Base-by-base conservation (phyloP, 2,113 vertebrate genomes). In the Andinoacara biseriatus region DNA sequence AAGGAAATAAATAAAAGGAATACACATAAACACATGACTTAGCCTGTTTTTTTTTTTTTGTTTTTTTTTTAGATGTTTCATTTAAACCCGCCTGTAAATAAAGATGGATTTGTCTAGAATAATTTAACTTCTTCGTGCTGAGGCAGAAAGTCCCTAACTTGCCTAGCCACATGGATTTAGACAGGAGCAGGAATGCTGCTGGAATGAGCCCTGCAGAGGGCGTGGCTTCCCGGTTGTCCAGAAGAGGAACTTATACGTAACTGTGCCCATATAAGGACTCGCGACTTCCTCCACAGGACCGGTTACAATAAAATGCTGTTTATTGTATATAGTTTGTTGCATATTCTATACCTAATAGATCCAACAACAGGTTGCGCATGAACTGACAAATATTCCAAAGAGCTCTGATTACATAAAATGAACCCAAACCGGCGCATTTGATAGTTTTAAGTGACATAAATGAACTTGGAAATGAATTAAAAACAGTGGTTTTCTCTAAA, bases 211-310 rank as follows among this genome's bases (percentile, higher is more conserved):
- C 88, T 74, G 13, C 49, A 43, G 58, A 90, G 93, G 95, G 95
- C 87, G 89, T 86, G 93, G 91, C 92, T 91, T 92, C 83, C 90
- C 91, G 89, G 90, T 92, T 90, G 74, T 91, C 87, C 82, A 81
- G 59, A 38, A 87, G 89, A 94, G 95, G 95, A 96, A 95, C 89
- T 59, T 10, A 0, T 1, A 43, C 92, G 94, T 94, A 93, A 93
- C 0, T 13, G 7, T 92, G 94, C 89, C 95, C 95, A 95, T 90
- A 95, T 95, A 92, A 93, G 95, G 93, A 72, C 20, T 52, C 1
- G 15, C 57, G 14, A 89, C 94, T 95, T 95, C 94, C 95, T 93
- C 74, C 43, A 77, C 80, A 38, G 63, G 43, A 72, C 26, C 24
- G 38, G 43, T 69, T 62, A 78, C 49, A 84, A 76, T 63, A 87